These are phyloP conservation scores for Oligia strigilis DNA, from an alignment of 2,888 invertebrate genomes.

Conservation along the genomic window DNA sequence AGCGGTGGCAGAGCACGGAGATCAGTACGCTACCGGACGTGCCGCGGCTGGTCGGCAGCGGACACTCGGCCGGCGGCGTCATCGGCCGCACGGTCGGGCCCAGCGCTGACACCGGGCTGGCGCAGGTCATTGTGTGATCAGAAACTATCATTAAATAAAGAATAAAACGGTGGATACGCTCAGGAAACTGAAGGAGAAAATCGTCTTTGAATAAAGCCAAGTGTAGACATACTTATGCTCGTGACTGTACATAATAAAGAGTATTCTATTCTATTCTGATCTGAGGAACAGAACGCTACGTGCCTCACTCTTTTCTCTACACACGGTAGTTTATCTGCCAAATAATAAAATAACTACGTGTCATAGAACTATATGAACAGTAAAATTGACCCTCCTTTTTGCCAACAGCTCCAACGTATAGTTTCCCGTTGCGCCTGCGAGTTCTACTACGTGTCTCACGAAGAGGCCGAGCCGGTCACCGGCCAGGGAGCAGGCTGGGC, in stretches of 20 bases:
- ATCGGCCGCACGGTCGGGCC: constrained; percentile 97
- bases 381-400: not conserved
- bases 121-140: constrained; percentile 77
- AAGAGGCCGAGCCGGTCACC: constrained; percentile 92
- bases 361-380: no score
- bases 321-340: no score
- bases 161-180: not conserved
- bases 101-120: constrained; percentile 87
- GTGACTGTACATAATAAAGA: no score
- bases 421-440: constrained; percentile 99
- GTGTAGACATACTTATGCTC: no score
- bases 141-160: not conserved
- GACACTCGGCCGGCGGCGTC: constrained; percentile 99
- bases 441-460: constrained; percentile 98
- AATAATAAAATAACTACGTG: no score
- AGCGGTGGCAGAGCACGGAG: constrained; percentile 92
- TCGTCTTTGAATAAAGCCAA: no score
- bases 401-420: constrained; percentile 96
- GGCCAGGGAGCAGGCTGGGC: constrained; percentile 92
- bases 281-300: no score
- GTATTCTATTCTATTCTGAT: no score
- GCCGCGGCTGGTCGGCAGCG: constrained; percentile 97
- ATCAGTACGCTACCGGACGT: constrained; percentile 96
- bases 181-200: no score
- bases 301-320: no score